A percentile compares a stretch with the other conserved stretches of the same genome.
Conservation (phyloP, 2,888 invertebrate species). For the Therioaphis trifolii region DNA sequence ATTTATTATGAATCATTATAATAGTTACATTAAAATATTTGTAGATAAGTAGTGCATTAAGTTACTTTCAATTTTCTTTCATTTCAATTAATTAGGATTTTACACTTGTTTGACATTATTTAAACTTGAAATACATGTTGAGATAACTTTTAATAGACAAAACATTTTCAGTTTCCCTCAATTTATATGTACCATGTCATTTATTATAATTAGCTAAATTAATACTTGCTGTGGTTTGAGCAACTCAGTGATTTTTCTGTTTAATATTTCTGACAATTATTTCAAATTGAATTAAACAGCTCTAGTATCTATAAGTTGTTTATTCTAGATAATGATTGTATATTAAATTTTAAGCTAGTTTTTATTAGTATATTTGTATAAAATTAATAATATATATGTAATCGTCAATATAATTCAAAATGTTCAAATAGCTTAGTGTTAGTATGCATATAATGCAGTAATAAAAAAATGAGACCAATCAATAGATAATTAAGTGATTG, state of each 20-base stretch:
- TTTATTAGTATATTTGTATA: conserved; percentile 18
- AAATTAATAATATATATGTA: conserved; percentile 14
- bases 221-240: background rate
- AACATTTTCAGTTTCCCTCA: background rate
- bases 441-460: conserved; percentile 16
- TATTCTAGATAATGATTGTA: conserved; percentile 16
- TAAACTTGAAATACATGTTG: no score
- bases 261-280: background rate
- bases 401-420: background rate
- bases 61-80: conserved; percentile 25
- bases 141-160: background rate
- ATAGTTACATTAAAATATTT: background rate
- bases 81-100: background rate
- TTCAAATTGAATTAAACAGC: conserved; percentile 12
- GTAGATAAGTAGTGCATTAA: conserved; percentile 13
- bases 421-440: background rate
- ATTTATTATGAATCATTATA: background rate
- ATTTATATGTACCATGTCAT: background rate
- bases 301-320: conserved; percentile 10
- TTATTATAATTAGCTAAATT: background rate
- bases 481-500: background rate
- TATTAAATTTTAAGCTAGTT: conserved; percentile 25
- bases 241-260: background rate
- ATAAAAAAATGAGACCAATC: background rate
- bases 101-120: background rate